Base-by-base conservation (phyloP, 2,888 invertebrate species). In the Nymphalis urticae region DNA sequence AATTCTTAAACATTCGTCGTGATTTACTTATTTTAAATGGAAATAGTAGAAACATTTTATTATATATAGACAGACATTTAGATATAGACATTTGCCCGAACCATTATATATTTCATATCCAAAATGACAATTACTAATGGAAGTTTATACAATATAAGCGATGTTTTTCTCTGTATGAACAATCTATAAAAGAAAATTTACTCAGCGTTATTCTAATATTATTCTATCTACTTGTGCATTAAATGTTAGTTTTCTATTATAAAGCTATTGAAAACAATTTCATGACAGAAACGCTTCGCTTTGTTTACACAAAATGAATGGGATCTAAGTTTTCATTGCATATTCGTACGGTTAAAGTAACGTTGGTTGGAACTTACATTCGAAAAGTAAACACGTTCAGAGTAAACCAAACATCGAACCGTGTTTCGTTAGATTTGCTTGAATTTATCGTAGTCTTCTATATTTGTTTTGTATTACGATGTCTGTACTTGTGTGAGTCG, bases 391-490 rank as follows among this genome's bases (percentile, higher is more conserved):
- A 85, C 79, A 82, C 66, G 75, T 80, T 78, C 74, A 78, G 69
- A 54, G 68, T 74, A 77, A 80, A 75, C 77, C 80, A 82, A 84
- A 81, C 76, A 81, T 70, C 75, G 75, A 75, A 74, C 67, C 73
- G 70, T 75, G 77, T 79, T 80, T 75, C 74, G 76, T 80, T 77
- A 77, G 83, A 79, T 82, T 80, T 77, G 72, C 80, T 81, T 78
- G 77, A 79, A 80, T 81, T 79, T 79, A 77, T 71, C 75, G 75
- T 73, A 73, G 76, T 72, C 77, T 79, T 78, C 75, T 77, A 73
- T 80, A 79, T 84, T 82, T 83, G 80, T 79, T 80, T 79, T 80
- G 75, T 79, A 76, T 80, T 77, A 79, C 73, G 76, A 70, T 78
- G 75, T 79, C 75, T 78, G 74, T 76, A 67, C 65, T 50, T 71